Base-by-base conservation (phyloP, 2,888 invertebrate species). In the Nemoura dubitans region DNA sequence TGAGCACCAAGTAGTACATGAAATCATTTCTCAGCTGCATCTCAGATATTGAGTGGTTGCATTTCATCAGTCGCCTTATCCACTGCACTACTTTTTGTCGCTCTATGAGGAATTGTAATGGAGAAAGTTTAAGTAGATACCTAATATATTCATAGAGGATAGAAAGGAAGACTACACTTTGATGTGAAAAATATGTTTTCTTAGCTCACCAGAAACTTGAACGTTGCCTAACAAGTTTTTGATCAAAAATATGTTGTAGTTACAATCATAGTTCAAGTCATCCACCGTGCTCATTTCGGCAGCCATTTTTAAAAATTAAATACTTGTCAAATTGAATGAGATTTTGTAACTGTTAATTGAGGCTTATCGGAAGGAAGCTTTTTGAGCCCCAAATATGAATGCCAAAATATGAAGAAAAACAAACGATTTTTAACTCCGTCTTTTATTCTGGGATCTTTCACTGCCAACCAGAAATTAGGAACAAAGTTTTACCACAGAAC, bases 21-120 rank as follows among this genome's bases (percentile, higher is more conserved):
- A 93, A 93, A 89, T 93, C 93, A 89, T 93, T 93, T 76, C 93
- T 90, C 25, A 93, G 89, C 88, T 91, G 92, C 91, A 93, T 92
- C 90, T 93, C 93, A 81, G 92, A 91, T 2, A 93, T 89, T 0
- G 92, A 91, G 87, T 91, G 90, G 76, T 92, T 91, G 88, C 92
- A 92, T 0, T 90, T 90, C 76, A 92, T 91, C 87, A 94, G 88
- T 90, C 93, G 93, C 88, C 92, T 91, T 89, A 93, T 91, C 93
- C 93, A 94, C 86, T 92, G 90, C 14, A 92, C 90, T 0, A 91
- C 92, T 87, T 90, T 91, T 88, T 92, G 91, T 88, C 92, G 91
- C 88, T 93, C 93, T 92, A 89, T 87, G 90, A 86, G 81, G 29
- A 85, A 81, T 59, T 21, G 21, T 7, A 59, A 59, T 1, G 6